These are phyloP conservation scores for Acipenser ruthenus DNA, from an alignment of 2,797 vertebrate genomes.

Conservation along the genomic window DNA sequence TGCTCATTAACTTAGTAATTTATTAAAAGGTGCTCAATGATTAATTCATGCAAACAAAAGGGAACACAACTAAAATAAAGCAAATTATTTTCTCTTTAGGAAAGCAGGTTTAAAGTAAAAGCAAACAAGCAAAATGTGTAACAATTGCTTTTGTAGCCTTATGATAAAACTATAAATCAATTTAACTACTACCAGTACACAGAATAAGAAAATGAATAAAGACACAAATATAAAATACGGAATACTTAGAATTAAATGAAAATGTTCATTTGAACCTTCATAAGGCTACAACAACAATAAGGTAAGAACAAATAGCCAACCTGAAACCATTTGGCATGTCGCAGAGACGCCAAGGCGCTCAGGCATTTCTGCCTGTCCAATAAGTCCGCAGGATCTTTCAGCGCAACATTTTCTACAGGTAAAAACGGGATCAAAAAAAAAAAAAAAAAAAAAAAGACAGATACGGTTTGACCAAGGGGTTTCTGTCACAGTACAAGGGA, in stretches of 20 bases:
- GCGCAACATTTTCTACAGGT: conserved; percentile 91
- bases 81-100: conserved; percentile 47
- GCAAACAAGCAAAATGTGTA: conserved; percentile 50
- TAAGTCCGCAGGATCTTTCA: conserved; percentile 89
- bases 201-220: conserved; percentile 3
- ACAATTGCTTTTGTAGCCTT: conserved; percentile 78
- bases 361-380: conserved; percentile 99
- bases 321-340: conserved; percentile 99
- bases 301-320: conserved; percentile 93
- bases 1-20: conserved; percentile 2
- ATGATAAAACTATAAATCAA: conserved; percentile 63
- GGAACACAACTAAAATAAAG: conserved; percentile 44
- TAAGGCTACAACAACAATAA: conserved; percentile 85
- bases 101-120: conserved; percentile 60
- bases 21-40: conserved; percentile 11
- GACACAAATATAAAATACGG: conserved; percentile 54
- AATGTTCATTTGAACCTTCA: conserved; percentile 42
- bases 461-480: conserved; percentile 65
- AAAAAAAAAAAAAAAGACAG: conserved; percentile 70
- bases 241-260: conserved; percentile 25
- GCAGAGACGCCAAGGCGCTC: conserved; percentile 98
- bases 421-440: conserved; percentile 69
- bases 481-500: conserved; percentile 54
- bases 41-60: conserved; percentile 48
- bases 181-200: conserved; percentile 26